phyloP scores from a whole-genome alignment of 2,113 vertebrate species.

The Beaufortia kweichowensis region DNA sequence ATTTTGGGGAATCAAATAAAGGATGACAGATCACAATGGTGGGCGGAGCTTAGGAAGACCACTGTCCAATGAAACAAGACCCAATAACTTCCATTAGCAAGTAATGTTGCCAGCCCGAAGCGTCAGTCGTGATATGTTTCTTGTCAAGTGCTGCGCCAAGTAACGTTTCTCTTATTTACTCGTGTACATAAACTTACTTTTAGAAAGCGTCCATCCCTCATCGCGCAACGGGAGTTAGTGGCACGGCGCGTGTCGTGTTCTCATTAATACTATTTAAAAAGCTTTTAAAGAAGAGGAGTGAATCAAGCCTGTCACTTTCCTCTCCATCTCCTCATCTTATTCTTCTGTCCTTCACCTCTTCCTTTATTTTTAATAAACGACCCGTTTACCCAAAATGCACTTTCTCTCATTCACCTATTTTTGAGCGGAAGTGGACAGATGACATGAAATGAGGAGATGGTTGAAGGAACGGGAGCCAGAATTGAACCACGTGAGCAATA shows the following conservation, averaged over 20 bases:
- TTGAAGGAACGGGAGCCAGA: too few relatives aligned
- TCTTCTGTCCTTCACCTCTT: slow-evolving; percentile 21
- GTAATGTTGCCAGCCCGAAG: neutral
- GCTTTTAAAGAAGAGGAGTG: slow-evolving; percentile 31
- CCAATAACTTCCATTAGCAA: neutral
- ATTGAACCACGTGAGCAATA: too few relatives aligned
- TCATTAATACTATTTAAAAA: slow-evolving; percentile 40
- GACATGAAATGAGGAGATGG: too few relatives aligned
- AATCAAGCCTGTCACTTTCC: slow-evolving; percentile 22
- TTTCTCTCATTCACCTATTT: neutral
- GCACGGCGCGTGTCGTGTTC: neutral
- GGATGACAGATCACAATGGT: neutral
- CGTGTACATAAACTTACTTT: neutral
- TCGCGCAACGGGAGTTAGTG: neutral
- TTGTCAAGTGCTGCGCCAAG: neutral
- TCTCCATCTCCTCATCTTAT: neutral
- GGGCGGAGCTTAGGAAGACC: neutral
- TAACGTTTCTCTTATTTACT: slow-evolving; percentile 30
- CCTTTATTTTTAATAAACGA: neutral
- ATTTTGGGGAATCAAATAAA: too few relatives aligned
- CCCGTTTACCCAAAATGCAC: neutral
- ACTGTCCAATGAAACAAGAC: neutral
- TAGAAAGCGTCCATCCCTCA: slow-evolving; percentile 11
- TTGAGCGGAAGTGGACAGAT: neutral
- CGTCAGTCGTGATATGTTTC: neutral